Conservation (phyloP, 2,888 invertebrate species). For the Drosophila multiciliata region DNA sequence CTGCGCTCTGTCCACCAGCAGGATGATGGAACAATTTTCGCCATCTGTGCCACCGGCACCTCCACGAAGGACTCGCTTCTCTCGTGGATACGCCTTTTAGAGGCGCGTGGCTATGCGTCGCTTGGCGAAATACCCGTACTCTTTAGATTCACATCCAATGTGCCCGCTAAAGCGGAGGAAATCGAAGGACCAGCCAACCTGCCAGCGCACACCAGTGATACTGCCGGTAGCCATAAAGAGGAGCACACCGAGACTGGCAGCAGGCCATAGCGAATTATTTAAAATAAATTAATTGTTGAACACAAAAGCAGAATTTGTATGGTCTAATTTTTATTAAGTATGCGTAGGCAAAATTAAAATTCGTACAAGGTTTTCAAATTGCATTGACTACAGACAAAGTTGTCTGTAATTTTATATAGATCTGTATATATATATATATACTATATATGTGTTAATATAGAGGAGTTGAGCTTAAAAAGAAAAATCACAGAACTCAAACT, state of each 20-base stretch:
- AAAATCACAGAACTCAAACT: constrained; percentile 78
- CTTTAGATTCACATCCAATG: constrained; percentile 90
- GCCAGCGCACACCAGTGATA: constrained; percentile 55
- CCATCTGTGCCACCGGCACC: constrained; percentile 95
- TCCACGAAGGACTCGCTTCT: constrained; percentile 95
- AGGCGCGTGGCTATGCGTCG: constrained; percentile 90
- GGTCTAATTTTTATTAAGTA: constrained; percentile 52
- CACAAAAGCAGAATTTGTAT: constrained; percentile 28
- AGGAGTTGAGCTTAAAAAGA: constrained; percentile 74
- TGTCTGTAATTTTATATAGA: constrained; percentile 14
- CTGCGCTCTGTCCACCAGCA: constrained; percentile 94
- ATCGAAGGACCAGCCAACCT: constrained; percentile 67
- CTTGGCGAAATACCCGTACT: constrained; percentile 92
- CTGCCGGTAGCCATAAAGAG: constrained; percentile 25
- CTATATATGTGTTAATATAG: constrained; percentile 25
- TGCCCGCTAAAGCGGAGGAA: constrained; percentile 70
- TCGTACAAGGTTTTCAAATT: constrained; percentile 48
- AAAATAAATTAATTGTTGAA: constrained; percentile 53
- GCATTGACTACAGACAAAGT: constrained; percentile 23
- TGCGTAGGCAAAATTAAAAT: constrained; percentile 33
- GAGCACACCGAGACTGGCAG: constrained; percentile 4
- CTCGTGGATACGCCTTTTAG: constrained; percentile 95
- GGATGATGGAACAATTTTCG: constrained; percentile 94
- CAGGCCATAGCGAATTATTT: constrained; percentile 27
- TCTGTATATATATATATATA: constrained; percentile 15